Evolutionary conservation across 2,888 invertebrate genomes (phyloP).

Genomic region (Polietes domitor): DNA sequence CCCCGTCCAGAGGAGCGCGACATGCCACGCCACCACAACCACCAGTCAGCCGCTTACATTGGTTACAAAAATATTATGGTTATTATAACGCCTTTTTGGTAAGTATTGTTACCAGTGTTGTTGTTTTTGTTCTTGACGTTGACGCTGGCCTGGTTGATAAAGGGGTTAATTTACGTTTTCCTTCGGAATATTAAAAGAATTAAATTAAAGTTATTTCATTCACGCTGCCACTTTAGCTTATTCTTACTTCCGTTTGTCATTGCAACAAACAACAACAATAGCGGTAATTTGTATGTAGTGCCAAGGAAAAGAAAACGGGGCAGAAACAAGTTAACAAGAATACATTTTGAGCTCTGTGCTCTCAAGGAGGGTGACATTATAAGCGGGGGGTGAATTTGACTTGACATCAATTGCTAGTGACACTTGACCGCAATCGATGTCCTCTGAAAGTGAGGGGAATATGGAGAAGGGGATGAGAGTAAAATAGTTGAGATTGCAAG

Average conservation of each 20-base stretch:
- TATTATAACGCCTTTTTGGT: conserved; percentile 59
- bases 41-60: conserved; percentile 37
- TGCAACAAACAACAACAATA: conserved; percentile 32
- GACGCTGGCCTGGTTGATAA: conserved; percentile 1
- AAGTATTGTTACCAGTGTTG: not conserved
- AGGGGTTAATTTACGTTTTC: conserved; percentile 56
- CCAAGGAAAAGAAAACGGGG: conserved; percentile 2
- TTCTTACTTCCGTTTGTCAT: conserved; percentile 53
- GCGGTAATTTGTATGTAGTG: conserved; percentile 42
- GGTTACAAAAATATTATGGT: conserved; percentile 63
- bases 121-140: not conserved
- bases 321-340: not conserved
- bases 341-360: not conserved
- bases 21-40: conserved; percentile 2
- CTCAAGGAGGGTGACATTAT: not conserved
- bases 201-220: conserved; percentile 54
- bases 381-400: not conserved
- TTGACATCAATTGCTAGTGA: not conserved
- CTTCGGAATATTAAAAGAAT: conserved; percentile 44
- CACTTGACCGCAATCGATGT: not conserved
- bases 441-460: too few species aligned
- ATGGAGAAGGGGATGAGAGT: too few species aligned
- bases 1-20: not conserved
- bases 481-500: too few species aligned
- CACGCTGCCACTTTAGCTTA: conserved; percentile 56